Percentiles rank a stretch among this genome's conserved stretches.
These are phyloP conservation scores for Liposcelis brunnea DNA, from an alignment of 2,888 invertebrate species.

Conservation along the genomic window DNA sequence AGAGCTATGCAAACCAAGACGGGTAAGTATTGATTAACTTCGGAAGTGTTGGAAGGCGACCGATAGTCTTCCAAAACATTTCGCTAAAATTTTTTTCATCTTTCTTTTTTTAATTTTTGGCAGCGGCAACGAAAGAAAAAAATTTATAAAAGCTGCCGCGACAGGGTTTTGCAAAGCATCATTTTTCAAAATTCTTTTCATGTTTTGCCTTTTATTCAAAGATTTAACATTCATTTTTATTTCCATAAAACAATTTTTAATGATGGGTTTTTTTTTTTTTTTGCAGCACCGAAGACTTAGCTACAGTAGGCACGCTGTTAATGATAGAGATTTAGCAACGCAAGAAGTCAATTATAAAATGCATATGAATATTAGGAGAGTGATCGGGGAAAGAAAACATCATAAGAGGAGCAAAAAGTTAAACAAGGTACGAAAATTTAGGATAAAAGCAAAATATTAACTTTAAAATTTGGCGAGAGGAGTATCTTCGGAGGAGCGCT, in stretches of 20 bases:
- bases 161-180: too few relatives aligned
- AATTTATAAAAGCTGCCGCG: too few relatives aligned
- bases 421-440: slow-evolving; percentile 49
- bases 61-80: too few relatives aligned
- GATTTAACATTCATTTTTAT: slow-evolving; percentile 7
- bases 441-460: too few relatives aligned
- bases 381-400: slow-evolving; percentile 65
- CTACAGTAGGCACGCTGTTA: slow-evolving; percentile 80
- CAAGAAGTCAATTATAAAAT: slow-evolving; percentile 74
- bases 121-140: too few relatives aligned
- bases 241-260: background rate
- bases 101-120: too few relatives aligned
- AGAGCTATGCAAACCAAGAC: slow-evolving; percentile 71
- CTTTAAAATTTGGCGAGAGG: too few relatives aligned
- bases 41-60: too few relatives aligned
- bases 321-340: slow-evolving; percentile 71
- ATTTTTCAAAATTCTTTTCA: too few relatives aligned
- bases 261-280: slow-evolving; percentile 10
- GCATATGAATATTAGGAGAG: slow-evolving; percentile 74
- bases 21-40: slow-evolving; percentile 38
- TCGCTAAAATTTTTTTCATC: too few relatives aligned
- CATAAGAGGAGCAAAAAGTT: slow-evolving; percentile 73
- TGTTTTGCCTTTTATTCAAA: too few relatives aligned
- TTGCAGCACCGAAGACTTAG: slow-evolving; percentile 72
- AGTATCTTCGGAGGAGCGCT: too few relatives aligned